Conservation (phyloP, 2,113 vertebrate genomes). For the Eulemur rufifrons region DNA sequence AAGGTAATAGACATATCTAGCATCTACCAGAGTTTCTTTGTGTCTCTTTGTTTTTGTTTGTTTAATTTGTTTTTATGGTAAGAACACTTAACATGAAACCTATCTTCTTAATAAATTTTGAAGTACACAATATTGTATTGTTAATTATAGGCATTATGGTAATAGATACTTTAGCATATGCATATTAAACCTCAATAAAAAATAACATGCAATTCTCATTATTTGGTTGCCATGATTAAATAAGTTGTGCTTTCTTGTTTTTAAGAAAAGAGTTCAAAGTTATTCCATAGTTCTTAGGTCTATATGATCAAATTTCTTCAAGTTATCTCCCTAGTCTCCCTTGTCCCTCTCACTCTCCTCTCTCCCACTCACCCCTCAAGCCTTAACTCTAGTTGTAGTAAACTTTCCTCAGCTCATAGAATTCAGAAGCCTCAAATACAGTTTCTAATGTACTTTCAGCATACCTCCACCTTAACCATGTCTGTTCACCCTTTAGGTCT, state of each 20-base stretch:
- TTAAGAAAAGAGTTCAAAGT: background rate
- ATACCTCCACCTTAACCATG: background rate
- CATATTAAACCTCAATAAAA: background rate
- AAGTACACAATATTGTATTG: background rate
- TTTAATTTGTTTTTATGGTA: background rate
- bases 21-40: background rate
- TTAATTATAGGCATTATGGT: background rate
- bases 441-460: background rate
- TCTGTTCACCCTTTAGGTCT: background rate
- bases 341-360: background rate
- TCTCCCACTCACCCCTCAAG: too few relatives aligned
- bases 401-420: background rate
- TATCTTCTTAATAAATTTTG: background rate
- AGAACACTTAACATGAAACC: background rate
- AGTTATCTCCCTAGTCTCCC: background rate
- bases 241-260: background rate
- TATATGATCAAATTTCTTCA: background rate
- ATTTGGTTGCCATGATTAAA: background rate
- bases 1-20: background rate
- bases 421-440: background rate
- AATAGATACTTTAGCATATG: background rate
- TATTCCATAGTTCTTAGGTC: background rate
- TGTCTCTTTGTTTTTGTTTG: background rate
- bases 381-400: background rate
- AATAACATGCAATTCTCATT: background rate